Evolutionary conservation across 2,888 invertebrate genomes (phyloP).

Genomic region (Eremobia ochroleuca): DNA sequence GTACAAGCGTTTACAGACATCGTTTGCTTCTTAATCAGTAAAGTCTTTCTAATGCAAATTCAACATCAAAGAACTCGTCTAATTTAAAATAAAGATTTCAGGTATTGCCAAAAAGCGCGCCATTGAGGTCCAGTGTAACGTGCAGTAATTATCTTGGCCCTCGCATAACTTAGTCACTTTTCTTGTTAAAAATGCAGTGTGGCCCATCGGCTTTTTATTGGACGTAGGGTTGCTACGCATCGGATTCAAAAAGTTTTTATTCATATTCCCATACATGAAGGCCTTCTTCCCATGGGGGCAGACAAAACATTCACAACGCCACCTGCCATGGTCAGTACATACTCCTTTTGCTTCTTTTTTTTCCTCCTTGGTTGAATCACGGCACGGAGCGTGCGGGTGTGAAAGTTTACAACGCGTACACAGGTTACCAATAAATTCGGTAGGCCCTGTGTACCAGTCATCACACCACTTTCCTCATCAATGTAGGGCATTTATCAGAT

Average conservation of each 20-base stretch:
- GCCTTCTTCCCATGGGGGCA: background rate
- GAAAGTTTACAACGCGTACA: background rate
- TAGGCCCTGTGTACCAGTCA: too few relatives aligned
- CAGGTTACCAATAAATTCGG: background rate
- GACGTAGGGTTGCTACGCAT: slow-evolving; percentile 39
- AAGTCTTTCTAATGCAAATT: slow-evolving; percentile 47
- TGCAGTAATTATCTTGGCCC: slow-evolving; percentile 57
- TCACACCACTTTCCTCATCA: too few relatives aligned
- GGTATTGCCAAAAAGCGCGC: slow-evolving; percentile 28
- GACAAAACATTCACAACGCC: too few relatives aligned
- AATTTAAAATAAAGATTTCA: slow-evolving; percentile 36
- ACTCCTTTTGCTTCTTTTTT: too few relatives aligned
- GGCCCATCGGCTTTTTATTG: slow-evolving; percentile 54
- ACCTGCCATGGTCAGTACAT: too few relatives aligned
- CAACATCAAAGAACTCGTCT: slow-evolving; percentile 31
- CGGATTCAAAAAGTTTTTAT: background rate
- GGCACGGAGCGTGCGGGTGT: background rate
- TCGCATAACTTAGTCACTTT: slow-evolving; percentile 61
- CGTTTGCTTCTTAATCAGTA: slow-evolving; percentile 27
- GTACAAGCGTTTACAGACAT: background rate
- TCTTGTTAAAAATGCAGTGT: slow-evolving; percentile 68
- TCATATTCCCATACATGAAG: background rate
- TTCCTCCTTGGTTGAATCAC: background rate
- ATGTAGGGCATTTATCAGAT: too few relatives aligned
- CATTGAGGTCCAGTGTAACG: slow-evolving; percentile 37